A percentile compares a stretch with the other conserved stretches of the same genome.
Evolutionary conservation across 2,888 invertebrate genomes (phyloP).

Genomic region (Sphinx pinastri): DNA sequence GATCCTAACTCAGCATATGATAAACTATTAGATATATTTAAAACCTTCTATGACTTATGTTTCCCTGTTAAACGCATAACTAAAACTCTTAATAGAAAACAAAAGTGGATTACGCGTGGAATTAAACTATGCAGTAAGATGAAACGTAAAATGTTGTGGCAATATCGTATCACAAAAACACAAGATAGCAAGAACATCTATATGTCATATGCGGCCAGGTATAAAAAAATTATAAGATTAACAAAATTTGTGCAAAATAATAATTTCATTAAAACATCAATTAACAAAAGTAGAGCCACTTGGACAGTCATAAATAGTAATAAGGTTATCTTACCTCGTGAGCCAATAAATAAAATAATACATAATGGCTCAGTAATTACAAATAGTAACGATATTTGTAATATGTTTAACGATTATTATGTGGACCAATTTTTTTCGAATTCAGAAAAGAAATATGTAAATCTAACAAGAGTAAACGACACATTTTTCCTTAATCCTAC

Average conservation of each 20-base stretch:
- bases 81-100: background rate
- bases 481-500: slow-evolving; percentile 2
- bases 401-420: background rate
- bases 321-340: background rate
- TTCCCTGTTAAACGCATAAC: slow-evolving; percentile 21
- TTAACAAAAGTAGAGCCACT: background rate
- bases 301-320: background rate
- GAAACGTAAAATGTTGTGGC: slow-evolving; percentile 4
- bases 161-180: background rate
- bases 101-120: slow-evolving; percentile 16
- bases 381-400: background rate
- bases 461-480: background rate
- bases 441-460: too few species aligned
- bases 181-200: too few species aligned
- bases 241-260: background rate
- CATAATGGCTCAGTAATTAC: background rate
- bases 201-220: background rate
- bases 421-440: too few species aligned
- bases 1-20: background rate
- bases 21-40: background rate
- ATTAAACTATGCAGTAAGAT: slow-evolving; percentile 21
- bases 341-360: slow-evolving; percentile 2
- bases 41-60: slow-evolving; percentile 21
- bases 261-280: background rate
- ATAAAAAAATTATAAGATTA: background rate